Conservation (phyloP, 1,140 invertebrate species). For the Drosophila erecta region DNA sequence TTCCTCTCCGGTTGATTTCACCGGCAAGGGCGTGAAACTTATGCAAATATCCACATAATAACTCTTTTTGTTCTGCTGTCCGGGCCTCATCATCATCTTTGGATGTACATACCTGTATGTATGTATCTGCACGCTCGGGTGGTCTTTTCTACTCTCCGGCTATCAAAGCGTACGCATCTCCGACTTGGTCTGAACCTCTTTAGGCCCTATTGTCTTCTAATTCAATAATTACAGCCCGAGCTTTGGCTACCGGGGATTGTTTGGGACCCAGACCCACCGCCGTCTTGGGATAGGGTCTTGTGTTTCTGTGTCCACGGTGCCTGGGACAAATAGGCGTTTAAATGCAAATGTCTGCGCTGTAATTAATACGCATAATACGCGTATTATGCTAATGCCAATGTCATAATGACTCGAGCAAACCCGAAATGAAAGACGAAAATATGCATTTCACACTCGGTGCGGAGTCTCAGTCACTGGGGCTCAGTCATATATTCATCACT, state of each 20-base stretch:
- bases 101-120: not conserved
- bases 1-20: slow-evolving; percentile 58
- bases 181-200: slow-evolving; percentile 34
- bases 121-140: slow-evolving; percentile 61
- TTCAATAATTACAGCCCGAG: slow-evolving; percentile 75
- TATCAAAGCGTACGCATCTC: slow-evolving; percentile 75
- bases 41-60: slow-evolving; percentile 82
- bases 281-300: slow-evolving; percentile 16
- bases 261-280: slow-evolving; percentile 41
- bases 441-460: slow-evolving; percentile 69
- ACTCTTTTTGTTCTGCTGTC: slow-evolving; percentile 75
- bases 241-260: slow-evolving; percentile 61
- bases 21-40: slow-evolving; percentile 71
- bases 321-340: slow-evolving; percentile 80
- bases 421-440: slow-evolving; percentile 50
- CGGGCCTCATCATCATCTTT: slow-evolving; percentile 52
- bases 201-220: slow-evolving; percentile 71
- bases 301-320: slow-evolving; percentile 2
- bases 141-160: slow-evolving; percentile 52
- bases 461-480: slow-evolving; percentile 18
- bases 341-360: slow-evolving; percentile 80
- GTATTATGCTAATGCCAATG: slow-evolving; percentile 77
- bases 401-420: slow-evolving; percentile 66
- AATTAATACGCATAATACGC: slow-evolving; percentile 84
- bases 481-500: slow-evolving; percentile 75